A percentile compares a stretch with the other conserved stretches of the same genome.
Evolutionary conservation across 2,113 vertebrate genomes (phyloP).

Genomic region (Etia nguti): DNA sequence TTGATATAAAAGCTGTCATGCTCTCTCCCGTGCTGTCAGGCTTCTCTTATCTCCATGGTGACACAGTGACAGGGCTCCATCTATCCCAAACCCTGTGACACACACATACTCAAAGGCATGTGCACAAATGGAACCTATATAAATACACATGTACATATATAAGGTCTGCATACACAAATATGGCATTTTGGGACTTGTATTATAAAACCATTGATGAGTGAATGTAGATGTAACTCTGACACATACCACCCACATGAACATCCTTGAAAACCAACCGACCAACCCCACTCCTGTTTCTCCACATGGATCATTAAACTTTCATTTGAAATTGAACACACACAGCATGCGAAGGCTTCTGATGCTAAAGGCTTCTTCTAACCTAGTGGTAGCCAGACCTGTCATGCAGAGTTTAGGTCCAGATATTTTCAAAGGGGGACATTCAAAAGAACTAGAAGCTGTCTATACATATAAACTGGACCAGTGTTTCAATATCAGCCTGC

Average conservation of each 20-base stretch:
- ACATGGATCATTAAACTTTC: slow-evolving; percentile 43
- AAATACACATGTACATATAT: neutral
- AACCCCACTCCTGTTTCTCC: neutral
- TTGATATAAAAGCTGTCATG: slow-evolving; percentile 69
- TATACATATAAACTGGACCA: neutral
- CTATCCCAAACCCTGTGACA: slow-evolving; percentile 31
- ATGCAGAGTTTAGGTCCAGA: neutral
- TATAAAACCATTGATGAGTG: neutral
- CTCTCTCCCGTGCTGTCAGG: slow-evolving; percentile 53
- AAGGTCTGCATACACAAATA: neutral
- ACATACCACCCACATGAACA: neutral
- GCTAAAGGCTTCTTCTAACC: neutral
- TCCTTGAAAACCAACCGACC: neutral
- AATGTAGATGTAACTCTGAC: neutral
- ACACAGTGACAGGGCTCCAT: slow-evolving; percentile 63
- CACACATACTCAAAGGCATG: neutral
- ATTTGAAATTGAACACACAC: slow-evolving; percentile 6
- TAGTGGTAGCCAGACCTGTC: neutral
- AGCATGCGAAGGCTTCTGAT: slow-evolving; percentile 2
- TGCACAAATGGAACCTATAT: neutral
- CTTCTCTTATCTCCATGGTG: slow-evolving; percentile 65
- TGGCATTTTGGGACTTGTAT: neutral
- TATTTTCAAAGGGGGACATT: neutral
- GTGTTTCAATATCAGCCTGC: neutral
- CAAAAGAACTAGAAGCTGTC: slow-evolving; percentile 4